Base-by-base conservation (phyloP, 2,797 vertebrate species). In the Dromococcyx pavoninus region DNA sequence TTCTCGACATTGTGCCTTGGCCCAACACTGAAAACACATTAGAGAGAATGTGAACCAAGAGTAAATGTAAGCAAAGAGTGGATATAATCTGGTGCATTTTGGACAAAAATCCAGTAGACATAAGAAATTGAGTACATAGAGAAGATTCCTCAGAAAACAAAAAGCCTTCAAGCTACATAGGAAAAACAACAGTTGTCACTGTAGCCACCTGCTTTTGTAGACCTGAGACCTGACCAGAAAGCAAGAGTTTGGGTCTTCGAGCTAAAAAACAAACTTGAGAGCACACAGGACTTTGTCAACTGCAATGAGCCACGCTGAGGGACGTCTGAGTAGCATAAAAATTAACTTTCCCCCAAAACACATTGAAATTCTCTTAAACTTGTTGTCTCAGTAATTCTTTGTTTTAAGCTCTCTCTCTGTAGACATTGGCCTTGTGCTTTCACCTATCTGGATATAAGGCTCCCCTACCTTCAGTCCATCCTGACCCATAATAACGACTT, bases 351-450 rank as follows among this genome's bases (percentile, higher is more conserved):
- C 56, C 32, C 28, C 50, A 71, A 72, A 79, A 74, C 21, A 56
- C 27, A 25, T 1, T 58, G n/a, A 61, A 67, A 71, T 65, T 74
- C 25, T 77, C 53, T 73, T 61, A 73, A 92, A 39, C 5, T 32
- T 77, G 19, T 7, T 18, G 4, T 28, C 70, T 89, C 35, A 8
- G 2, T 2, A 53, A 50, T 77, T 79, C 54, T 44, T 17, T 56
- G 19, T 56, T 2, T 0, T 11, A 8, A 75, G 30, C 0, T 0
- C 19, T 25, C 48, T 39, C 43, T 39, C 43, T 35, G 43, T 11
- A 75, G 39, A 5, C 14, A 11, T 41, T 7, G n/a, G 4, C 9
- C 22, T 72, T 54, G 13, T 76, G 24, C 27, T 9, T 76, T 30
- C 9, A 18, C 24, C 24, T 76, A 11, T 13, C 22, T 48, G 53